Evolutionary conservation across 2,797 vertebrate species (phyloP).

Genomic region (Eidolon dupreanum): DNA sequence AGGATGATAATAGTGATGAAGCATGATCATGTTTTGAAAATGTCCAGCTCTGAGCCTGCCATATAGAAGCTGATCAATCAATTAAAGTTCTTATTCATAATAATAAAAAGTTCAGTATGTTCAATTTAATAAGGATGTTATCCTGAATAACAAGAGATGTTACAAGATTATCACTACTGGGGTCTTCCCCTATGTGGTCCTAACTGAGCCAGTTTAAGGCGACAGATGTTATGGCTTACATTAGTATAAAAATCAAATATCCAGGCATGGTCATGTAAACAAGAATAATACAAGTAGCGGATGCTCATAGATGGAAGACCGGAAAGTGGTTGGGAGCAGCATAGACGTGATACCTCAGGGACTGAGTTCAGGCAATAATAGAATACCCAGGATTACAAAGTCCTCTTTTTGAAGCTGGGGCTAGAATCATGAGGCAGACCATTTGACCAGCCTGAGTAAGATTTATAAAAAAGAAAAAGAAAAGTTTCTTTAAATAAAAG

Average conservation of each 20-base stretch:
- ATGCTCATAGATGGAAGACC: background rate
- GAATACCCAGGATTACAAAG: background rate
- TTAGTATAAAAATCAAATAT: background rate
- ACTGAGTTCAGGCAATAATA: background rate
- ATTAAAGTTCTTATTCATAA: background rate
- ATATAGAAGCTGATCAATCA: background rate
- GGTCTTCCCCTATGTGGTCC: background rate
- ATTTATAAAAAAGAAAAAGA: background rate
- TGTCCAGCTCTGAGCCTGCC: background rate
- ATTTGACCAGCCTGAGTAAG: background rate
- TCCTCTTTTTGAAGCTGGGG: background rate
- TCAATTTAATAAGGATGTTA: background rate
- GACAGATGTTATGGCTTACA: background rate
- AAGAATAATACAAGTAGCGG: background rate
- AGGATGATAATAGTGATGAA: background rate
- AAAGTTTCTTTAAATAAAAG: background rate
- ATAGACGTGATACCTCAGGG: background rate
- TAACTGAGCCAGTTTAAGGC: background rate
- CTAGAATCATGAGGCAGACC: background rate
- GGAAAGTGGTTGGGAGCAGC: background rate
- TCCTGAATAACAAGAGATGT: background rate
- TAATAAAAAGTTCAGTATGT: background rate
- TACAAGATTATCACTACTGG: background rate
- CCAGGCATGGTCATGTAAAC: background rate
- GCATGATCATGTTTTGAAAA: background rate